Evolutionary conservation across 2,888 invertebrate species (phyloP).

Genomic region (Criorhina ranunculi): DNA sequence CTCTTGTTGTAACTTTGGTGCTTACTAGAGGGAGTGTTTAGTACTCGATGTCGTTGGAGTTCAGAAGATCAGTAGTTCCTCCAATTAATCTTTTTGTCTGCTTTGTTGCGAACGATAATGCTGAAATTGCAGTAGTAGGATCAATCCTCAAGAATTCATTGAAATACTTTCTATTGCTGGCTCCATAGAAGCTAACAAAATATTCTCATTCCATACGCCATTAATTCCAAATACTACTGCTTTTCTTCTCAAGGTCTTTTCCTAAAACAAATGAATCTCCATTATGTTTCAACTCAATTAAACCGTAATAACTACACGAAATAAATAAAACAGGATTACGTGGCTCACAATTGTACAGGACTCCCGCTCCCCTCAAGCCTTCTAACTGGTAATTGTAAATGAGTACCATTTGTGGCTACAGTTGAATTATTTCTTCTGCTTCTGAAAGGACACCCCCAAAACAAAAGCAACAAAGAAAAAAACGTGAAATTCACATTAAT

Average conservation of each 20-base stretch:
- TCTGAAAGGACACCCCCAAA: background rate
- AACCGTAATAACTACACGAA: conserved; percentile 4
- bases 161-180: too few species aligned
- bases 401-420: conserved; percentile 7
- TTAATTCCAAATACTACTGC: background rate
- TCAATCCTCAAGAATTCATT: too few species aligned
- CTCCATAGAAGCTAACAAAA: background rate
- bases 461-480: background rate
- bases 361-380: background rate
- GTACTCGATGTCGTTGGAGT: too few species aligned
- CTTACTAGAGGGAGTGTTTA: too few species aligned
- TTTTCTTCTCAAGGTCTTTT: background rate
- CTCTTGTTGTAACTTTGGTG: too few species aligned
- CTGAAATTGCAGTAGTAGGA: too few species aligned
- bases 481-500: background rate
- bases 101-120: too few species aligned
- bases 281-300: background rate
- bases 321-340: conserved; percentile 16
- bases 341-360: background rate
- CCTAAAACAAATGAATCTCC: conserved; percentile 1
- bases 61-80: too few species aligned
- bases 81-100: too few species aligned
- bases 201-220: background rate
- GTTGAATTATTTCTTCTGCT: background rate
- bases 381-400: conserved; percentile 11